Conservation (phyloP, 2,113 vertebrate species). For the Sclerurus mexicanus region DNA sequence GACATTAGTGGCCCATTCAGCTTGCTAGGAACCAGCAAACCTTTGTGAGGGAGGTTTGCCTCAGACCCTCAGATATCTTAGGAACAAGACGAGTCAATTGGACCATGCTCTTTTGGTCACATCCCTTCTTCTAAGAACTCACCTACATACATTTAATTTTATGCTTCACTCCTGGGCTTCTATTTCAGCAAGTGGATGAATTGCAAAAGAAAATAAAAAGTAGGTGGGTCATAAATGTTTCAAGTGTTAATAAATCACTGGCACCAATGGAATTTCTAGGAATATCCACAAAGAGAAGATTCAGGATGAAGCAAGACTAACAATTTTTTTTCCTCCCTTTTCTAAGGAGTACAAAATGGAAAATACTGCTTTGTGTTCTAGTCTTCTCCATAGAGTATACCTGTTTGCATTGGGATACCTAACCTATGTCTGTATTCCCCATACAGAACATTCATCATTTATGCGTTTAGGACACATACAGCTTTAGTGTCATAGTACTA, state of each 20-base stretch:
- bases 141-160: background rate
- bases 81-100: accelerated
- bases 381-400: background rate
- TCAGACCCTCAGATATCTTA: background rate
- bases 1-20: accelerated
- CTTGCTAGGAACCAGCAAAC: background rate
- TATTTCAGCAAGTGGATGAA: background rate
- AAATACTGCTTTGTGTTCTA: background rate
- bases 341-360: background rate
- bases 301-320: background rate
- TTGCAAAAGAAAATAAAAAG: background rate
- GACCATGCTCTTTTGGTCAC: background rate
- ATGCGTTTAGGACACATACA: background rate
- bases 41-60: background rate
- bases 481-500: background rate
- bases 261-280: background rate
- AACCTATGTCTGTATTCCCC: background rate
- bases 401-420: background rate
- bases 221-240: background rate
- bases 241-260: background rate
- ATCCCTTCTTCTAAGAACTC: background rate
- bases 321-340: background rate
- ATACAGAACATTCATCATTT: background rate
- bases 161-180: background rate
- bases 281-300: background rate